A percentile compares a stretch with the other conserved stretches of the same genome.
Evolutionary conservation across 2,888 invertebrate genomes (phyloP).

Genomic region (Campaea margaritaria): DNA sequence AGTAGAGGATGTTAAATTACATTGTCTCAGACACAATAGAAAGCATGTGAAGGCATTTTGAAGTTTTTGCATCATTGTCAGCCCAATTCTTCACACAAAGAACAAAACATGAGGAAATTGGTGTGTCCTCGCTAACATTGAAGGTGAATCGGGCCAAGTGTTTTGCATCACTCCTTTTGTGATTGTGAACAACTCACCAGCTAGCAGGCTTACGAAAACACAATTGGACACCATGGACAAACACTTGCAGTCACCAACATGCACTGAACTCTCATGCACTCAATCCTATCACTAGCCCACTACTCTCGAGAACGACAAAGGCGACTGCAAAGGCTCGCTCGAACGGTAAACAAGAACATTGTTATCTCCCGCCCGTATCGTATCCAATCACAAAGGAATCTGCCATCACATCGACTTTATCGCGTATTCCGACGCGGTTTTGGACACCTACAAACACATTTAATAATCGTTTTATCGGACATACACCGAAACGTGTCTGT

Average conservation of each 20-base stretch:
- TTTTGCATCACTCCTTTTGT: slow-evolving; percentile 16
- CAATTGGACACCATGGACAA: slow-evolving; percentile 76
- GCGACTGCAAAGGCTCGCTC: slow-evolving; percentile 53
- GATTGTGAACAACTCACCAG: slow-evolving; percentile 57
- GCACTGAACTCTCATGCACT: slow-evolving; percentile 27
- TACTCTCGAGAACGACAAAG: slow-evolving; percentile 55
- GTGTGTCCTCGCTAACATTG: slow-evolving; percentile 11
- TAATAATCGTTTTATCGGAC: slow-evolving; percentile 60
- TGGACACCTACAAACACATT: slow-evolving; percentile 56
- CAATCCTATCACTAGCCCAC: slow-evolving; percentile 38
- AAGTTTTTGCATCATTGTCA: slow-evolving; percentile 2
- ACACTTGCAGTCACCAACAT: slow-evolving; percentile 33
- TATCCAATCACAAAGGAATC: slow-evolving; percentile 78
- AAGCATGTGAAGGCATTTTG: slow-evolving; percentile 16
- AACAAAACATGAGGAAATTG: slow-evolving; percentile 11
- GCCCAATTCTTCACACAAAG: slow-evolving; percentile 14
- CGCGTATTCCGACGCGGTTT: slow-evolving; percentile 62
- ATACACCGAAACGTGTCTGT: slow-evolving; percentile 69
- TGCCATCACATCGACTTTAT: slow-evolving; percentile 68
- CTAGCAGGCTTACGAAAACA: slow-evolving; percentile 71
- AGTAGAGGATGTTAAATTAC: slow-evolving; percentile 3
- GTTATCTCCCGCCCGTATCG: slow-evolving; percentile 71
- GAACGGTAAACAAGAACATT: slow-evolving; percentile 71
- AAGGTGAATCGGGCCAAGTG: slow-evolving; percentile 19
- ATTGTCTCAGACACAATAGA: slow-evolving; percentile 12